These are phyloP conservation scores for Anas georgica DNA, from an alignment of 2,797 vertebrate species.

Conservation along the genomic window DNA sequence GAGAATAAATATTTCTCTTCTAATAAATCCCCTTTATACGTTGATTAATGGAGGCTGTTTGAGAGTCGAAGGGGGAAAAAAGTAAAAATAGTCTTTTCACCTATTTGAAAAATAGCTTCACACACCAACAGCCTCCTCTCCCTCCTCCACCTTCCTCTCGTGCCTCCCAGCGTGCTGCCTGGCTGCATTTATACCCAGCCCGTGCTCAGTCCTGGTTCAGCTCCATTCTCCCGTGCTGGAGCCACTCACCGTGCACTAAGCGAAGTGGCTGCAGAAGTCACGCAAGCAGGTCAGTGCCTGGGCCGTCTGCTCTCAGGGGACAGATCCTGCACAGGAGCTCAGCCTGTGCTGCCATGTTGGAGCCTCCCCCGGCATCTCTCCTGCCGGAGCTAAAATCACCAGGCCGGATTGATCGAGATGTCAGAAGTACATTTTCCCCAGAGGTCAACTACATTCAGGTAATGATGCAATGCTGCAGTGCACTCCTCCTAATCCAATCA, in stretches of 20 bases:
- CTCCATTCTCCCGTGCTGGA: accelerated
- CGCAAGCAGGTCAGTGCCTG: not conserved
- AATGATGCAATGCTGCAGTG: conserved; percentile 14
- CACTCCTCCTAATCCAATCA: conserved; percentile 36
- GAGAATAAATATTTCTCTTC: not conserved
- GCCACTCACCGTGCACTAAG: conserved; percentile 1
- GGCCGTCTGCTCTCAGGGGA: not conserved
- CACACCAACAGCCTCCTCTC: not conserved
- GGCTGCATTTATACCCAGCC: not conserved
- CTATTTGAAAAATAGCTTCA: conserved; percentile 59
- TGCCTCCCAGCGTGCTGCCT: not conserved
- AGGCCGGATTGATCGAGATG: not conserved
- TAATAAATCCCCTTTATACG: not conserved
- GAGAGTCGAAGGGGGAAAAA: not conserved
- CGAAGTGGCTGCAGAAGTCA: not conserved
- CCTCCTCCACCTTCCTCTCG: not conserved
- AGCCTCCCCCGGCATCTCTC: not conserved
- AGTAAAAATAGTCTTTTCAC: not conserved
- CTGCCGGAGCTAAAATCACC: not conserved
- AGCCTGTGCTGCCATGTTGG: not conserved
- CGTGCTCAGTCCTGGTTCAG: not conserved
- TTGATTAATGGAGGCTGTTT: conserved; percentile 48
- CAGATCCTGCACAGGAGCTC: not conserved
- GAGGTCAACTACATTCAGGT: conserved; percentile 35
- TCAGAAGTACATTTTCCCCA: conserved; percentile 5